Base-by-base conservation (phyloP, 2,888 invertebrate genomes). In the Bibio marci region DNA sequence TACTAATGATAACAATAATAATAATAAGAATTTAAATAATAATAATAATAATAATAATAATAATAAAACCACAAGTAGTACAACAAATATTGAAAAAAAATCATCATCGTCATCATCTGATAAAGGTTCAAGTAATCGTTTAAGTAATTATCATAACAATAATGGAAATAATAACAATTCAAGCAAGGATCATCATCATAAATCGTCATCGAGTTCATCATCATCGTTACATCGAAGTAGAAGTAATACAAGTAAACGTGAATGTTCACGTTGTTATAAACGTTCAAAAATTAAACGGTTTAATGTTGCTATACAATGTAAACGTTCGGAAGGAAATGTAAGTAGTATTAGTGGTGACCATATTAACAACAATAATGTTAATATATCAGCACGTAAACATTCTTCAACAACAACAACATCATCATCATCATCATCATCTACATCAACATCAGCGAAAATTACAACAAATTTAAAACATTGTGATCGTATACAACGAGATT, bases 301-400 rank as follows among this genome's bases (percentile, higher is more conserved):
- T 41, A 78, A 73, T 47, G 73, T 79, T 43, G 81, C 80, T 13
- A 74, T 80, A 25, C 82, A 82, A 58, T 80, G 78, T 49, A 64
- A 71, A 26, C 30, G 36, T 4, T 26, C 28, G 2, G 40, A 41
- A 14, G 8, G 4, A 22, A 22, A 4, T 6, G n/a, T n/a, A n/a
- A n/a, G n/a, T n/a, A n/a, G n/a, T n/a, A n/a, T n/a, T n/a, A 22
- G 8, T 22, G 22, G 22, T 22, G 5, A 22, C 4, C 22, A 22
- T 22, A n/a, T n/a, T n/a, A n/a, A n/a, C n/a, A n/a, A n/a, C n/a
- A n/a, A n/a, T n/a, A n/a, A n/a, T n/a, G n/a, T n/a, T n/a, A n/a
- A n/a, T n/a, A n/a, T n/a, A n/a, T n/a, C n/a, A n/a, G n/a, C n/a
- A n/a, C 22, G 8, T 22, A 4, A 22, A 6, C 22, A 22, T 22